Percentiles rank a stretch among this genome's conserved stretches.
These are phyloP conservation scores for Danio tinwini DNA, from an alignment of 2,797 vertebrate species.

Conservation along the genomic window DNA sequence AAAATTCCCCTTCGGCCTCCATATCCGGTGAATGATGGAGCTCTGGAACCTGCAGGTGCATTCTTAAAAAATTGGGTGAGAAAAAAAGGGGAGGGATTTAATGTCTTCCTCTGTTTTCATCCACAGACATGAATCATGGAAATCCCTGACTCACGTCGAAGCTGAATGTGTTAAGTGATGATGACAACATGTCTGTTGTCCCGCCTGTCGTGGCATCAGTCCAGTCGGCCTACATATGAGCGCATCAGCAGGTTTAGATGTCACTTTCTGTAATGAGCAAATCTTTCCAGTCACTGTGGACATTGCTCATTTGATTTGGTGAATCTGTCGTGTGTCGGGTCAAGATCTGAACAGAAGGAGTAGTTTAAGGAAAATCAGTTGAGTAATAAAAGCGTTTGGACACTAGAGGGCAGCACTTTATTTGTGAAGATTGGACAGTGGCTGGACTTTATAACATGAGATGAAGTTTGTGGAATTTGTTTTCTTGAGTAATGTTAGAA, in stretches of 20 bases:
- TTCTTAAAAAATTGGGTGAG: conserved; percentile 5
- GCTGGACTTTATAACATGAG: conserved; percentile 4
- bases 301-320: conserved; percentile 11
- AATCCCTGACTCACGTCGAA: conserved; percentile 75
- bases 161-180: conserved; percentile 50
- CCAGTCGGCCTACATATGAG: conserved; percentile 37
- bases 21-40: not conserved
- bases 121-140: conserved; percentile 77
- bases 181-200: conserved; percentile 79
- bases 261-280: conserved; percentile 19
- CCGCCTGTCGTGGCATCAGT: conserved; percentile 66
- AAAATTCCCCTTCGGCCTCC: conserved; percentile 9
- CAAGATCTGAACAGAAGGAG: not conserved
- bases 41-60: conserved; percentile 28
- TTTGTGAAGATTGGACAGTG: conserved; percentile 13
- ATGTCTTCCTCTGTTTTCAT: conserved; percentile 54
- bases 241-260: conserved; percentile 9
- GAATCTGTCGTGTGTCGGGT: conserved; percentile 9
- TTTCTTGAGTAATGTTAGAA: too few species aligned
- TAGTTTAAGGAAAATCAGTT: not conserved
- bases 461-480: not conserved
- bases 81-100: conserved; percentile 30
- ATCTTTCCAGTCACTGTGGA: conserved; percentile 41
- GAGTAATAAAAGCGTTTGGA: not conserved
- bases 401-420: conserved; percentile 44